Conservation (phyloP, 2,888 invertebrate species). For the Coenonympha glycerion region DNA sequence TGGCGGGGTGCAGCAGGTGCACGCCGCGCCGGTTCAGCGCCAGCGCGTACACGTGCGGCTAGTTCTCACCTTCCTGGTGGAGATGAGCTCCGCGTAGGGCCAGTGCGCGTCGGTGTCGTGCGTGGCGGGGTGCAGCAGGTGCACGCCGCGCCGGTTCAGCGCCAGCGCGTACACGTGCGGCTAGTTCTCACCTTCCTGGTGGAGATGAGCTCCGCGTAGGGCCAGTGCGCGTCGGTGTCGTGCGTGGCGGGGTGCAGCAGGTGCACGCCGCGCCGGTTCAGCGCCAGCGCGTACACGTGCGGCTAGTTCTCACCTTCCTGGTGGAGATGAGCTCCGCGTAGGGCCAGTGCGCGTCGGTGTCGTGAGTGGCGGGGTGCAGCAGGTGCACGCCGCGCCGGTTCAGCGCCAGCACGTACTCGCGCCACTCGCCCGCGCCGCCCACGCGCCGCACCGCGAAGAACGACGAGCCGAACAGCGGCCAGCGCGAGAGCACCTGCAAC, state of each 20-base stretch:
- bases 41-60: too few relatives aligned
- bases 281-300: neutral
- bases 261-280: too few relatives aligned
- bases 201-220: neutral
- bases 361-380: conserved; percentile 93
- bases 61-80: too few relatives aligned
- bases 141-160: too few relatives aligned
- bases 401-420: conserved; percentile 93
- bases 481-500: conserved; percentile 89
- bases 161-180: neutral
- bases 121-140: too few relatives aligned
- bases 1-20: too few relatives aligned
- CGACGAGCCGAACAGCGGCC: conserved; percentile 98
- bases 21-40: too few relatives aligned
- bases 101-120: too few relatives aligned
- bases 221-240: neutral
- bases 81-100: too few relatives aligned
- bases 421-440: conserved; percentile 81
- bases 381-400: conserved; percentile 96
- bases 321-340: conserved; percentile 97
- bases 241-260: too few relatives aligned
- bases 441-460: conserved; percentile 97
- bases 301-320: conserved; percentile 79
- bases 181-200: neutral
- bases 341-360: conserved; percentile 93